Conservation (phyloP, 2,113 vertebrate species). For the Nannobrachium achirus region DNA sequence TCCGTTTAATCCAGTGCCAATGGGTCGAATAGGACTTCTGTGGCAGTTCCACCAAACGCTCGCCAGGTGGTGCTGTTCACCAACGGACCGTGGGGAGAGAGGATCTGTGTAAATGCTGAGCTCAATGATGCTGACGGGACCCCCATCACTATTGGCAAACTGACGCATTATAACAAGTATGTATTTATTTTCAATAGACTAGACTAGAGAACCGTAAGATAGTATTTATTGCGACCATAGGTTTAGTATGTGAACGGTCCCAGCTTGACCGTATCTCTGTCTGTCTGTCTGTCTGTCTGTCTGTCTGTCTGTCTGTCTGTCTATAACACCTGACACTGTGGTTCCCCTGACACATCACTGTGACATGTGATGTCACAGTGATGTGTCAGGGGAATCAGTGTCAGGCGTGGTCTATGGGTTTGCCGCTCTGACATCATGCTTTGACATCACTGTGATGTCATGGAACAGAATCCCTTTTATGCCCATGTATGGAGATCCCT, state of each 20-base stretch:
- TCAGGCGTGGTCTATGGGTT: too few species aligned
- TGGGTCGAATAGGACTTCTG: slow-evolving; percentile 43
- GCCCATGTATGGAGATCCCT: too few species aligned
- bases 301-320: background rate
- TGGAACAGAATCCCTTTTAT: too few species aligned
- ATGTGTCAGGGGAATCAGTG: too few species aligned
- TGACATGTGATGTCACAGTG: too few species aligned
- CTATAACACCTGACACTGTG: too few species aligned
- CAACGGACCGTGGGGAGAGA: slow-evolving; percentile 72
- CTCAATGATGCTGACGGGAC: slow-evolving; percentile 62
- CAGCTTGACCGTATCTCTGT: too few species aligned
- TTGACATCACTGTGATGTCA: too few species aligned
- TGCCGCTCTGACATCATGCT: too few species aligned
- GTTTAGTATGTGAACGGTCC: background rate
- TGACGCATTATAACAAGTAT: slow-evolving; percentile 79
- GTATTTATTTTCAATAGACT: background rate
- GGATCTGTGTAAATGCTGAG: slow-evolving; percentile 71
- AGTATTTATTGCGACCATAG: background rate
- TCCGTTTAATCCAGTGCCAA: slow-evolving; percentile 33
- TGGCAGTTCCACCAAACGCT: slow-evolving; percentile 63
- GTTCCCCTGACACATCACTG: too few species aligned
- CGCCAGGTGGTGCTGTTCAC: slow-evolving; percentile 80
- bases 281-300: background rate
- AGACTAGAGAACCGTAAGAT: background rate
- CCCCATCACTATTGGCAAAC: slow-evolving; percentile 73